A percentile compares a stretch with the other conserved stretches of the same genome.
Evolutionary conservation across 2,113 vertebrate genomes (phyloP).

Genomic region (Rallus limicola): DNA sequence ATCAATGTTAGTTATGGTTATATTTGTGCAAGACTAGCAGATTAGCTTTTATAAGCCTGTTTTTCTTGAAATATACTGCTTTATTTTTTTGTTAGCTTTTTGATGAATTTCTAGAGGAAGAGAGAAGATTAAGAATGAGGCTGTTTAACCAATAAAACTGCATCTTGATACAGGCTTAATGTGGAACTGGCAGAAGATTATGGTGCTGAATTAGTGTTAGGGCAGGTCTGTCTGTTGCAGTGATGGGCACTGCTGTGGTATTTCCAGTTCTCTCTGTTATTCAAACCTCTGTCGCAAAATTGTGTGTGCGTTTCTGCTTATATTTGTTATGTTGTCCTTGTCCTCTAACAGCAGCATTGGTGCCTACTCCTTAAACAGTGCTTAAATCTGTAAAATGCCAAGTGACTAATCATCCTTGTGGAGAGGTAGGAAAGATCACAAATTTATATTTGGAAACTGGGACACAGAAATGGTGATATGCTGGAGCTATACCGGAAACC

Average conservation of each 20-base stretch:
- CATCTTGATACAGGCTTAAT: not conserved
- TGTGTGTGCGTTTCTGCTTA: accelerated
- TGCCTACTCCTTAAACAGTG: not conserved
- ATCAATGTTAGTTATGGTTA: not conserved
- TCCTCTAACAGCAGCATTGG: not conserved
- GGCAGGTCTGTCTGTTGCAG: not conserved
- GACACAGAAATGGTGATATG: not conserved
- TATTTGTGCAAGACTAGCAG: not conserved
- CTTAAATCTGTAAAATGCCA: not conserved
- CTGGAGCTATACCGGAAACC: constrained; percentile 26
- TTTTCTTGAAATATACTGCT: not conserved
- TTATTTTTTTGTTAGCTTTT: not conserved
- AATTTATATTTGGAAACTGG: constrained; percentile 57
- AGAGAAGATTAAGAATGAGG: not conserved
- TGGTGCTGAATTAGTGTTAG: not conserved
- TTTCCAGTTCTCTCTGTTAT: not conserved
- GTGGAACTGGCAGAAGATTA: not conserved
- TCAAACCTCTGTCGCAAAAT: not conserved
- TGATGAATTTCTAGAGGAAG: not conserved
- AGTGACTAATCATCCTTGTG: constrained; percentile 1
- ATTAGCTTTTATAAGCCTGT: not conserved
- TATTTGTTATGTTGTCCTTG: accelerated
- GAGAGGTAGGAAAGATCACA: not conserved
- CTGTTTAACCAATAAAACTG: not conserved
- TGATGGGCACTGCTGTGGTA: not conserved